These are phyloP conservation scores for Pomacea maculata DNA, from an alignment of 1,140 invertebrate species.

Conservation along the genomic window DNA sequence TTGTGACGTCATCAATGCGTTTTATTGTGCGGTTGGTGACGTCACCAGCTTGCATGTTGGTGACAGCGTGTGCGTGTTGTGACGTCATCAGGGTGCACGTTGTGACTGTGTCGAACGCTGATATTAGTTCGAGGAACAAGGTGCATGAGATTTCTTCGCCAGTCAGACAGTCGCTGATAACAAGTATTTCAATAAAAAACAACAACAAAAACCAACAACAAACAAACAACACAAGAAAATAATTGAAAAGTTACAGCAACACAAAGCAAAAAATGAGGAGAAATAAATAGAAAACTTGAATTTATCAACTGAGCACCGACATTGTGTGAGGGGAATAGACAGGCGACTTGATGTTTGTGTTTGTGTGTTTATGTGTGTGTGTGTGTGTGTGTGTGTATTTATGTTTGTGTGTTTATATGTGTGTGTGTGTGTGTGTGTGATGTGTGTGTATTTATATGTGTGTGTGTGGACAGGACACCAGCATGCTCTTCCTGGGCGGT, in stretches of 20 bases:
- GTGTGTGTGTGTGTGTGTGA: background rate
- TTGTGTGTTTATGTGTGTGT: background rate
- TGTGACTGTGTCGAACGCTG: too few species aligned
- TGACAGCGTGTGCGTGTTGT: background rate
- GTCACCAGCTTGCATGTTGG: background rate
- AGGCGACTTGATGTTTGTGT: background rate
- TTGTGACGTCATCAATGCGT: background rate
- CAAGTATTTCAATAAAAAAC: too few species aligned
- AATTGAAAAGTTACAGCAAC: too few species aligned
- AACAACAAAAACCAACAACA: too few species aligned
- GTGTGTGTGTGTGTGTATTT: background rate
- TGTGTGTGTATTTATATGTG: constrained; percentile 1
- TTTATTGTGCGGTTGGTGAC: background rate
- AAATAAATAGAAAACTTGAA: too few species aligned
- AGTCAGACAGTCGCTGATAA: too few species aligned
- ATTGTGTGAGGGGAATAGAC: too few species aligned
- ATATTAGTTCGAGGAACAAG: too few species aligned
- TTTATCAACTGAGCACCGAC: too few species aligned
- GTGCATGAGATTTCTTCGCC: background rate
- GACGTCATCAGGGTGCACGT: background rate
- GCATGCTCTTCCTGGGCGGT: constrained; percentile 79
- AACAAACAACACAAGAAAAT: too few species aligned
- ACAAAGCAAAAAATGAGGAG: too few species aligned
- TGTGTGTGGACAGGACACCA: constrained; percentile 72
- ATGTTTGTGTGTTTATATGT: background rate